phyloP scores from a whole-genome alignment of 2,113 vertebrate genomes.

The Genyomyrus donnyi region DNA sequence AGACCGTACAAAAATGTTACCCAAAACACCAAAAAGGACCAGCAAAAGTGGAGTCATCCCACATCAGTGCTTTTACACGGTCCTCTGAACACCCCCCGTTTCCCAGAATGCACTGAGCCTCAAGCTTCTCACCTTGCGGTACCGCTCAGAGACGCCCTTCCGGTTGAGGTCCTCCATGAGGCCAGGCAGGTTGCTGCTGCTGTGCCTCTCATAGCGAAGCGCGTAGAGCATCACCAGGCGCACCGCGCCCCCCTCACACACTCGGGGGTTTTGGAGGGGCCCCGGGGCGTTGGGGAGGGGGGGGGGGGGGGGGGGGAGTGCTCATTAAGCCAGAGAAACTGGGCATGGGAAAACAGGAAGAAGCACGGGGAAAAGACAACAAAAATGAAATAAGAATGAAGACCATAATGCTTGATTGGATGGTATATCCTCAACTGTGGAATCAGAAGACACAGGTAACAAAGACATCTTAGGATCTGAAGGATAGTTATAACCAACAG shows the following conservation, averaged over 20 bases:
- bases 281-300: no score
- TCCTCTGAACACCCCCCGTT: slow-evolving; percentile 47
- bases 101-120: slow-evolving; percentile 51
- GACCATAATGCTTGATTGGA: not conserved
- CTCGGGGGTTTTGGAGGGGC: no score
- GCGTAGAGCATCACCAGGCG: slow-evolving; percentile 90
- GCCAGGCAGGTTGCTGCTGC: slow-evolving; percentile 68
- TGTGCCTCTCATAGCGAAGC: slow-evolving; percentile 85
- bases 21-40: not conserved
- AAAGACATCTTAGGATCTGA: not conserved
- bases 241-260: slow-evolving; percentile 73
- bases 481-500: not conserved
- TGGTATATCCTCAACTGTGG: not conserved
- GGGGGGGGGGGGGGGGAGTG: not conserved
- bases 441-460: not conserved
- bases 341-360: no score
- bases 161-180: slow-evolving; percentile 72
- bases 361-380: not conserved
- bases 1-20: not conserved
- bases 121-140: slow-evolving; percentile 68
- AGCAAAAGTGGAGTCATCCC: not conserved
- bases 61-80: no score
- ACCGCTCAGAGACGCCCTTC: slow-evolving; percentile 70
- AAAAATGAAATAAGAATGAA: not conserved
- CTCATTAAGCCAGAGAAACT: not conserved